phyloP scores from a whole-genome alignment of 2,113 vertebrate species.

The Mohoua ochrocephala region DNA sequence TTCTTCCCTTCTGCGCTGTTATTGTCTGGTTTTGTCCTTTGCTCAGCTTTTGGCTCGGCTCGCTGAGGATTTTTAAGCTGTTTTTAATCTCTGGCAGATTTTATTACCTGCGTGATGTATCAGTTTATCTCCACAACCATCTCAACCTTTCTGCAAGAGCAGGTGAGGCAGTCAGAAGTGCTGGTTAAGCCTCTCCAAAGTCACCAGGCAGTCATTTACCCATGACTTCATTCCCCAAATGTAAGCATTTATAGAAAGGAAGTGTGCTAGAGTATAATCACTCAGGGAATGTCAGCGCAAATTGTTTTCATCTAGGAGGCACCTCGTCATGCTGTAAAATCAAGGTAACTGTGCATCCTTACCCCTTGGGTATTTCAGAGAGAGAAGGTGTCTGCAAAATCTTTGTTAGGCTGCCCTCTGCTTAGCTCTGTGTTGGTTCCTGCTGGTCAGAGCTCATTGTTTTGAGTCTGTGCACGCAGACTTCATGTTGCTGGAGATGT shows the following conservation, averaged over 20 bases:
- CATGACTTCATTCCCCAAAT: not conserved
- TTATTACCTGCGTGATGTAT: not conserved
- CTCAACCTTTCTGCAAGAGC: not conserved
- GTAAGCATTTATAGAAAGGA: not conserved
- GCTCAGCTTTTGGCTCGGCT: not conserved
- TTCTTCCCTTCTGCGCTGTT: not conserved
- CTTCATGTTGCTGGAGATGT: not conserved
- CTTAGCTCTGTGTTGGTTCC: not conserved
- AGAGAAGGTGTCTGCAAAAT: not conserved
- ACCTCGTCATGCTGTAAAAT: not conserved
- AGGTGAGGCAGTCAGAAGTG: not conserved
- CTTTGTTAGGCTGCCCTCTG: not conserved
- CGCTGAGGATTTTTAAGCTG: not conserved
- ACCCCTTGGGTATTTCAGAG: not conserved
- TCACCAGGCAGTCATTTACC: not conserved
- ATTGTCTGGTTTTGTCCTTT: not conserved
- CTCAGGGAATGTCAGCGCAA: not conserved
- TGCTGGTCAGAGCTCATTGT: not conserved
- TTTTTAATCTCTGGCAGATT: slow-evolving; percentile 4
- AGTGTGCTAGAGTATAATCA: not conserved
- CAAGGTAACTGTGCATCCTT: not conserved
- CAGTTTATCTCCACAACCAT: slow-evolving; percentile 31
- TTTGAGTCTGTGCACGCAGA: not conserved
- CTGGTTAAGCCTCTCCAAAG: not conserved
- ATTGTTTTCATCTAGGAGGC: not conserved